Evolutionary conservation across 1,140 invertebrate species (phyloP).

Genomic region (Pseudachorutes palmiensis): DNA sequence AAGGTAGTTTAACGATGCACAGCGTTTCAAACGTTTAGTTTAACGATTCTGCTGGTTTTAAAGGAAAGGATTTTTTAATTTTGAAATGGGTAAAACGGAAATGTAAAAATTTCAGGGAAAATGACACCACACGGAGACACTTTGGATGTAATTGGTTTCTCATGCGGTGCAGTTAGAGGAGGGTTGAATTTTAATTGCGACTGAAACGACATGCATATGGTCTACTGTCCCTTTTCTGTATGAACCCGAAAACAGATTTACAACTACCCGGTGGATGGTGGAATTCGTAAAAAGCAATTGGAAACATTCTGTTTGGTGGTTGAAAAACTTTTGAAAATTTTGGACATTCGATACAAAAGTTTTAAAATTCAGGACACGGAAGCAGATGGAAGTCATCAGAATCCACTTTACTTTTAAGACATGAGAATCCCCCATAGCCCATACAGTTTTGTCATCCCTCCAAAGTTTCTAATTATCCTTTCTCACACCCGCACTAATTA

Average conservation of each 20-base stretch:
- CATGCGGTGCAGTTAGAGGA: too few species aligned
- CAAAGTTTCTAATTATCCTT: background rate
- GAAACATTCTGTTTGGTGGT: background rate
- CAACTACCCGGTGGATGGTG: too few species aligned
- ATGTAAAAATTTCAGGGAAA: too few species aligned
- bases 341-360: background rate
- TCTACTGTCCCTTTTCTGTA: background rate
- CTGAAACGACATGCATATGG: background rate
- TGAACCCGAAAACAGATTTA: background rate
- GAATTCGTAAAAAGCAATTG: too few species aligned
- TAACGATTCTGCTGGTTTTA: too few species aligned
- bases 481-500: background rate
- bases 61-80: too few species aligned
- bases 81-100: too few species aligned
- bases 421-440: background rate
- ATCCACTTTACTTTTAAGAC: background rate
- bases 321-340: background rate
- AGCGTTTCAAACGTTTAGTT: too few species aligned
- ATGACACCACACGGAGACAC: too few species aligned
- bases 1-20: too few species aligned
- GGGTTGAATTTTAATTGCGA: too few species aligned
- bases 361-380: background rate
- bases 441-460: background rate
- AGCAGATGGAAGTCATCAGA: background rate
- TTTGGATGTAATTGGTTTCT: too few species aligned